Percentiles rank a stretch among this genome's conserved stretches.
These are phyloP conservation scores for Caenorhabditis virilis DNA, from an alignment of 2,888 invertebrate genomes.

Conservation along the genomic window DNA sequence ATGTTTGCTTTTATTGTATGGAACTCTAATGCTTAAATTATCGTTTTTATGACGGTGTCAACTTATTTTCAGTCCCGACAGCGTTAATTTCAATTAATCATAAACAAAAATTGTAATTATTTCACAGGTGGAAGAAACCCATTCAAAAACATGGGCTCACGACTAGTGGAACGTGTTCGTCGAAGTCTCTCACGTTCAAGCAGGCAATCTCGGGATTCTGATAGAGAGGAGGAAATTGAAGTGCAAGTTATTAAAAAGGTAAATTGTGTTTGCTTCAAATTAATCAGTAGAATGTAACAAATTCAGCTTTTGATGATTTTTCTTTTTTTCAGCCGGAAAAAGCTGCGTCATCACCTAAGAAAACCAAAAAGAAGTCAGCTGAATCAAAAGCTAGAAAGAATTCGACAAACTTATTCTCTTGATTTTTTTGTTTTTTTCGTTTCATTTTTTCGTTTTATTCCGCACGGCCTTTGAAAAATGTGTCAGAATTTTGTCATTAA, in stretches of 20 bases:
- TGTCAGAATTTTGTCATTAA: too few relatives aligned
- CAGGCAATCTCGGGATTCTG: constrained; percentile 35
- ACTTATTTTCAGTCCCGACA: too few relatives aligned
- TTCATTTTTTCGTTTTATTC: background rate
- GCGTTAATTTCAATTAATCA: background rate
- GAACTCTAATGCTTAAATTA: too few relatives aligned
- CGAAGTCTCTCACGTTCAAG: constrained; percentile 55
- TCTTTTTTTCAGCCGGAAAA: constrained; percentile 29
- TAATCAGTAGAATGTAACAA: background rate
- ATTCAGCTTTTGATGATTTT: background rate
- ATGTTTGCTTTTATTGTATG: too few relatives aligned
- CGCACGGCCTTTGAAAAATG: too few relatives aligned
- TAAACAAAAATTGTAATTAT: background rate
- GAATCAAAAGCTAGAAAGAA: constrained; percentile 54
- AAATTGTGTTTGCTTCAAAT: too few relatives aligned
- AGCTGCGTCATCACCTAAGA: constrained; percentile 49
- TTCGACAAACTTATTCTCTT: constrained; percentile 3
- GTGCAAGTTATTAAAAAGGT: constrained; percentile 43
- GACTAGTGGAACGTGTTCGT: constrained; percentile 62
- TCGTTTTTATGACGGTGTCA: too few relatives aligned
- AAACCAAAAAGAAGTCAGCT: constrained; percentile 58
- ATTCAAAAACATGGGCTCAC: constrained; percentile 63
- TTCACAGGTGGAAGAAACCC: constrained; percentile 46
- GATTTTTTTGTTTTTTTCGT: background rate
- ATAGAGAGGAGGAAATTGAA: constrained; percentile 40